phyloP scores from a whole-genome alignment of 2,113 vertebrate genomes.

The Gorilla gorilla region DNA sequence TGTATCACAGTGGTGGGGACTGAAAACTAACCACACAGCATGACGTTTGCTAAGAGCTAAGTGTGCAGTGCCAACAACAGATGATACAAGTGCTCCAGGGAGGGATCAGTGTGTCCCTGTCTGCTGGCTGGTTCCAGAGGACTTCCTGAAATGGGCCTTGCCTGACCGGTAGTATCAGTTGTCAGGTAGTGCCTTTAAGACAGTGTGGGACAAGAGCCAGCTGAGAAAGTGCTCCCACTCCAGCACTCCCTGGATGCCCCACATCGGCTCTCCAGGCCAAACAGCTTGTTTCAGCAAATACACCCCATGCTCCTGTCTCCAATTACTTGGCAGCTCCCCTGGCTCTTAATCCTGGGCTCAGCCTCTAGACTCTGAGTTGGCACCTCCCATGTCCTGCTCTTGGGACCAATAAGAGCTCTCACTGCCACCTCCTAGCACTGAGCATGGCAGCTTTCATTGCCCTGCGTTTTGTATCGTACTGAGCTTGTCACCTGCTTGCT shows the following conservation, averaged over 20 bases:
- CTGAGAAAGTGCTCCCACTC: not conserved
- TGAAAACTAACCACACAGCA: not conserved
- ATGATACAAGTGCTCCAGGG: rapidly evolving
- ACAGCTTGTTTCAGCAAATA: not conserved
- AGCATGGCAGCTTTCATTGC: not conserved
- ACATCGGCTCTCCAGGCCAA: not conserved
- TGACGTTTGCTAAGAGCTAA: not conserved
- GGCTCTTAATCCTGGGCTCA: not conserved
- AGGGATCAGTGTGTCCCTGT: not conserved
- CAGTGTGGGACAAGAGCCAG: not conserved
- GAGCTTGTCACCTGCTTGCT: not conserved
- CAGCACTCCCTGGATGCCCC: not conserved
- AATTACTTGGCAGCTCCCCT: not conserved
- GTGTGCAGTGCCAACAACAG: not conserved
- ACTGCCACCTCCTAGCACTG: not conserved
- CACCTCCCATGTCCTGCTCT: not conserved
- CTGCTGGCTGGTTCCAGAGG: not conserved
- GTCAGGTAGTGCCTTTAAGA: not conserved
- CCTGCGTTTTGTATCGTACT: not conserved
- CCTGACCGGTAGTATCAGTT: not conserved
- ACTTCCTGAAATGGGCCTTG: not conserved
- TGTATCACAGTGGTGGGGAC: not conserved
- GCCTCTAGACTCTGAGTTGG: not conserved
- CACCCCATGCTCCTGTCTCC: too few species aligned
- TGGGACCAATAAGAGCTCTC: not conserved